Evolutionary conservation across 2,797 vertebrate species (phyloP).

Genomic region (Scleropages formosus): DNA sequence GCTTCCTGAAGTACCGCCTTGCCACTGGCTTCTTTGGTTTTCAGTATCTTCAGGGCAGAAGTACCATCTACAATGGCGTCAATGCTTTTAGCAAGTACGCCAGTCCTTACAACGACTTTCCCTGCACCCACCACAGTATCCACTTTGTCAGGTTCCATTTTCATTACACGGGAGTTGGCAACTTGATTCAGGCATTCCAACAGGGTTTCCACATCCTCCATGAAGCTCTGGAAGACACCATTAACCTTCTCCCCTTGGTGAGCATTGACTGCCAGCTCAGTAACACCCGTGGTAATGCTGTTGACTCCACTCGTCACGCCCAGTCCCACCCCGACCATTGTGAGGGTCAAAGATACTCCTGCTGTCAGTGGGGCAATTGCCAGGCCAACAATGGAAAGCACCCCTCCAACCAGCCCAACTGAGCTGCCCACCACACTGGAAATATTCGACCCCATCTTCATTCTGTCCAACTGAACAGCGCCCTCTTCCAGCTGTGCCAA

Average conservation of each 20-base stretch:
- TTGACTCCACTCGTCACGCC: slow-evolving; percentile 60
- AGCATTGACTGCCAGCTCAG: slow-evolving; percentile 53
- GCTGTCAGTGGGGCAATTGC: slow-evolving; percentile 62
- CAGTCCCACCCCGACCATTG: slow-evolving; percentile 51
- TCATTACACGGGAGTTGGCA: neutral
- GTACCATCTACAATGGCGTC: slow-evolving; percentile 41
- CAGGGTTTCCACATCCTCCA: slow-evolving; percentile 54
- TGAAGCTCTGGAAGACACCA: slow-evolving; percentile 51
- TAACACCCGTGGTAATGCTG: slow-evolving; percentile 47
- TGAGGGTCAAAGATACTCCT: slow-evolving; percentile 57
- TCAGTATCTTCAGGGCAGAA: slow-evolving; percentile 40
- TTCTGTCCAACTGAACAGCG: slow-evolving; percentile 60
- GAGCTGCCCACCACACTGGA: slow-evolving; percentile 67
- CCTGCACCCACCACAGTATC: neutral
- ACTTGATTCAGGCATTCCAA: slow-evolving; percentile 47
- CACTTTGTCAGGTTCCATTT: neutral
- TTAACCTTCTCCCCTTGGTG: slow-evolving; percentile 46
- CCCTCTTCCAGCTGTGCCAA: slow-evolving; percentile 53
- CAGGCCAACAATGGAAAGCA: slow-evolving; percentile 63
- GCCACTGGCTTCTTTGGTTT: slow-evolving; percentile 35
- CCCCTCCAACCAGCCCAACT: slow-evolving; percentile 56
- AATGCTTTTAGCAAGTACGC: slow-evolving; percentile 32
- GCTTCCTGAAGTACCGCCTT: slow-evolving; percentile 47
- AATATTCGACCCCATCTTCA: slow-evolving; percentile 62
- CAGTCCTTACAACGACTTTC: neutral